phyloP scores from a whole-genome alignment of 2,888 invertebrate species.

The Caenorhabditis virilis region DNA sequence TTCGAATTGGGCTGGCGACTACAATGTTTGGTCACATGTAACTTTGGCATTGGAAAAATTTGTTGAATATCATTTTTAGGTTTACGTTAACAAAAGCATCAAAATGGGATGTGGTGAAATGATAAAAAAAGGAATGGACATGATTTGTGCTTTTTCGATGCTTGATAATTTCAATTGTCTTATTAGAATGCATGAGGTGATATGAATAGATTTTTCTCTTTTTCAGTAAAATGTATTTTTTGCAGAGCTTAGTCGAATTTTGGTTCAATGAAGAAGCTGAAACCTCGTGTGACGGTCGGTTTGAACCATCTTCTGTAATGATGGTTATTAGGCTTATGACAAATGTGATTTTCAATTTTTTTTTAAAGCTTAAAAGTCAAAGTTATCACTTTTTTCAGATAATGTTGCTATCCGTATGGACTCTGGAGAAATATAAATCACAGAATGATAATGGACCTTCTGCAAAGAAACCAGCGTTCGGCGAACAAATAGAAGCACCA shows the following conservation, averaged over 20 bases:
- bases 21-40: conserved; percentile 19
- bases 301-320: conserved; percentile 13
- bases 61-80: too few relatives aligned
- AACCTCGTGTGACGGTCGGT: conserved; percentile 6
- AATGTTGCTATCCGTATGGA: conserved; percentile 21
- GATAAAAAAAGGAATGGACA: conserved; percentile 22
- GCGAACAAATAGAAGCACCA: conserved; percentile 6
- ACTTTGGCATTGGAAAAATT: conserved; percentile 1
- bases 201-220: neutral
- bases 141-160: conserved; percentile 19
- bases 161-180: conserved; percentile 20
- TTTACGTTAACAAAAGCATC: conserved; percentile 17
- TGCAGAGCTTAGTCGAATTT: conserved; percentile 14
- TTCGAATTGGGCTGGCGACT: conserved; percentile 21
- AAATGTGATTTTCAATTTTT: conserved; percentile 8
- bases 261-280: conserved; percentile 16
- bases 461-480: neutral
- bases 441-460: neutral
- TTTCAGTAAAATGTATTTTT: neutral
- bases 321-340: conserved; percentile 15
- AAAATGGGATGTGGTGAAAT: conserved; percentile 23
- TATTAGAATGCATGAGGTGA: conserved; percentile 22
- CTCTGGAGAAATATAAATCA: conserved; percentile 10
- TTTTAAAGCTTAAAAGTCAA: neutral
- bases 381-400: conserved; percentile 6